Percentiles rank a stretch among this genome's conserved stretches.
Conservation (phyloP, 2,888 invertebrate genomes). For the Scaptomyza caliginosa region DNA sequence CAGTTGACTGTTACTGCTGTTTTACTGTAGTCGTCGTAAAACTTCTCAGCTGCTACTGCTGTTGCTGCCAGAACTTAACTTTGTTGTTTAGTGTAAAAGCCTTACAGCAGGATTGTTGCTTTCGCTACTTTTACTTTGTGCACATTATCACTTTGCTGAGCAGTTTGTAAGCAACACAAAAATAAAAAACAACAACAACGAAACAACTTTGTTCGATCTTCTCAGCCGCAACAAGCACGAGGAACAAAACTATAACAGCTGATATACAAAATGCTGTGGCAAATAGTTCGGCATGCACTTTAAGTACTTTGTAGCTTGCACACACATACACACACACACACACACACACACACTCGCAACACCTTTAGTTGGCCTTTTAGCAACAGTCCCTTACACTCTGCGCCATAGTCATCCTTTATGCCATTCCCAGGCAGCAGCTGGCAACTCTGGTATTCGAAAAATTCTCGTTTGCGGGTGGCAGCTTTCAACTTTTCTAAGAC, state of each 20-base stretch:
- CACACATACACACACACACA: constrained; percentile 54
- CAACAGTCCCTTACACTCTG: constrained; percentile 8
- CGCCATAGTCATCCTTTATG: neutral
- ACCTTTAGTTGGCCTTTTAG: constrained; percentile 67
- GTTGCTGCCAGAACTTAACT: constrained; percentile 57
- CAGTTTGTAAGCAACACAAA: constrained; percentile 35
- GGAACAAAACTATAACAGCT: constrained; percentile 21
- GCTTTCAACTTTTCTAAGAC: constrained; percentile 44
- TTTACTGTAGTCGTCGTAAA: constrained; percentile 50
- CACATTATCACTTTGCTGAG: constrained; percentile 66
- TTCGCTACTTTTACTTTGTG: constrained; percentile 67
- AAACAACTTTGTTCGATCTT: constrained; percentile 70
- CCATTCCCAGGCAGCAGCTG: constrained; percentile 37
- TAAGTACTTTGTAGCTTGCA: constrained; percentile 62
- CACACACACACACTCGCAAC: constrained; percentile 48
- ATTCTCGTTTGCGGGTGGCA: constrained; percentile 47
- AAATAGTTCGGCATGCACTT: constrained; percentile 69
- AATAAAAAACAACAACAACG: neutral
- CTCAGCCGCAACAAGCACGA: constrained; percentile 8
- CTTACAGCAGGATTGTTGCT: constrained; percentile 44
- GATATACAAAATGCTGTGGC: constrained; percentile 45
- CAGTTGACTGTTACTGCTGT: constrained; percentile 22
- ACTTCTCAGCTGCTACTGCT: constrained; percentile 33
- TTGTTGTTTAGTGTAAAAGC: constrained; percentile 76
- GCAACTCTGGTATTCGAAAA: constrained; percentile 41